Conservation (phyloP, 2,888 invertebrate genomes). For the Athalia circularis region DNA sequence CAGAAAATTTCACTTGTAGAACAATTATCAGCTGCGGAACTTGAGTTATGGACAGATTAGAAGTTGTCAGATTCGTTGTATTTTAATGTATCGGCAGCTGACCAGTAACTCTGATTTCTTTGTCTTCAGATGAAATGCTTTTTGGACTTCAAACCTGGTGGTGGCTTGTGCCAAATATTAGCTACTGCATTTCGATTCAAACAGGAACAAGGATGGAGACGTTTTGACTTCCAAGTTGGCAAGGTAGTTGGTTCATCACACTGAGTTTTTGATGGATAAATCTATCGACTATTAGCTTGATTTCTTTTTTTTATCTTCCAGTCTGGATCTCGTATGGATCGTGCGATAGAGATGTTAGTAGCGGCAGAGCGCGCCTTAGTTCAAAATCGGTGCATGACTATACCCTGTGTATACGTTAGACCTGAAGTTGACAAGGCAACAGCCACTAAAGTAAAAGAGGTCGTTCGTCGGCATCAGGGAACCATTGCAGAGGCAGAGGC, state of each 20-base stretch:
- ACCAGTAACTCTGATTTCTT: background rate
- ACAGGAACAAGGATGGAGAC: conserved; percentile 95
- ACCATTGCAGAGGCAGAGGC: conserved; percentile 85
- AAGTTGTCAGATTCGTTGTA: background rate
- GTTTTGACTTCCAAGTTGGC: conserved; percentile 93
- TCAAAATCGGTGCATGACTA: conserved; percentile 86
- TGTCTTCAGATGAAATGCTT: conserved; percentile 91
- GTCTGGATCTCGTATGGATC: conserved; percentile 93
- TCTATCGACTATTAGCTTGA: no score
- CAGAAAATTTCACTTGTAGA: no score
- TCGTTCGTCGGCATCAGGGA: conserved; percentile 91
- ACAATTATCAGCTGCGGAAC: no score
- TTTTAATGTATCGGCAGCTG: background rate
- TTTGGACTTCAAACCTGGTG: conserved; percentile 95
- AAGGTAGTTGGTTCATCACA: conserved; percentile 77
- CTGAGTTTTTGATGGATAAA: background rate
- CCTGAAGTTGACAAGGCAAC: conserved; percentile 90
- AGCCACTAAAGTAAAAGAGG: conserved; percentile 89
- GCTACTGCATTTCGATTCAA: conserved; percentile 96
- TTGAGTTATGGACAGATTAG: no score
- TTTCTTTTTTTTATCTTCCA: conserved; percentile 73
- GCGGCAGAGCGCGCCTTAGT: conserved; percentile 90
- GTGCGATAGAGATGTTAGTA: conserved; percentile 95
- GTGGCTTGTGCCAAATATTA: conserved; percentile 94
- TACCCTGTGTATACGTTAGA: conserved; percentile 88